Percentiles rank a stretch among this genome's conserved stretches.
Conservation (phyloP, 2,888 invertebrate species). For the Leuctra nigra region DNA sequence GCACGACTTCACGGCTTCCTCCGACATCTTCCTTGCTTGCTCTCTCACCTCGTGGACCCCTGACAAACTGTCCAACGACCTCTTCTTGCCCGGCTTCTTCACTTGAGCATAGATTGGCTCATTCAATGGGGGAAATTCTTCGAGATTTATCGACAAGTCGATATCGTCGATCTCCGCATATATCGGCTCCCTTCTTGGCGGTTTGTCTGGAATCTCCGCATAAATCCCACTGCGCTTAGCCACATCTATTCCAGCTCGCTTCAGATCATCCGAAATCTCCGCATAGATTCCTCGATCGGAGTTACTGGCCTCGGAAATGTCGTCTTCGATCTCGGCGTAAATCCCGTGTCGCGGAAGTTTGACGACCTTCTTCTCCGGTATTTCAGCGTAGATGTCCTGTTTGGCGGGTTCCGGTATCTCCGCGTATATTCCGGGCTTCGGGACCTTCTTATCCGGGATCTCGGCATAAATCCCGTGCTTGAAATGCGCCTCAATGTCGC, state of each 20-base stretch:
- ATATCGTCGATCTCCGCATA: constrained; percentile 10
- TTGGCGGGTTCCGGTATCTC: background rate
- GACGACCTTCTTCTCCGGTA: background rate
- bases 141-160: background rate
- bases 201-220: background rate
- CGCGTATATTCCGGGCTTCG: background rate
- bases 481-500: too few relatives aligned
- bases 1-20: background rate
- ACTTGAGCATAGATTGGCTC: constrained; percentile 14
- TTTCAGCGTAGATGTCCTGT: constrained; percentile 35
- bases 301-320: background rate
- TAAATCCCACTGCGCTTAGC: background rate
- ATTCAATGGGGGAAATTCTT: background rate
- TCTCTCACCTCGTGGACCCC: too few relatives aligned
- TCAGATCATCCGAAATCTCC: constrained; percentile 8
- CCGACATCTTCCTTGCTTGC: background rate
- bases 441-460: background rate
- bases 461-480: background rate
- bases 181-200: background rate
- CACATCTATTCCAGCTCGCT: constrained; percentile 3
- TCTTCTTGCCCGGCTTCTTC: background rate
- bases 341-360: background rate
- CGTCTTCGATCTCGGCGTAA: constrained; percentile 6
- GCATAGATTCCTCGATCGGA: constrained; percentile 4
- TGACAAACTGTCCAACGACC: background rate